Evolutionary conservation across 1,140 invertebrate genomes (phyloP), one percentile per base, ranked within the genome.

Genomic region (Caenorhabditis remanei): DNA sequence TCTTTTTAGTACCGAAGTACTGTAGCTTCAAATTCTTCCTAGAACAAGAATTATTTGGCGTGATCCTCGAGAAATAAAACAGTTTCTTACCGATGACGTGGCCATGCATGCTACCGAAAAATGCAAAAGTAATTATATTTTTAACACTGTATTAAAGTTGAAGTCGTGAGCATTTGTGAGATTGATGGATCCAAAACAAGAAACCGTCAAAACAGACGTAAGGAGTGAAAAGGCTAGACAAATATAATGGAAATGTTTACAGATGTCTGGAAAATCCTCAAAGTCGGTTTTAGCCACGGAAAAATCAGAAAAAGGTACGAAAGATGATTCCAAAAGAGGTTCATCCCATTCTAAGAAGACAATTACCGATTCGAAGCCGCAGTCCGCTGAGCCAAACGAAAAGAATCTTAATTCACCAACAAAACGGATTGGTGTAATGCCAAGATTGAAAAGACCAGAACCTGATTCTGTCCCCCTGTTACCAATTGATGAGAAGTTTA

Each of bases 401-500:
- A 79, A 50, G 11, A 79, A 50, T 0, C 2, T 79, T 9, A 5
- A 11, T 19, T 79, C 46, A 32, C 71, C 71, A 9, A 79, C 46
- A 21, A 79, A 79, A 24, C 71, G n/a, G 4, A 8, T 79, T 7
- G 46, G 71, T 50, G 71, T 79, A 46, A 50, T 79, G 71, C 71
- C 71, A 79, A 46, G 71, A 46, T 13, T 79, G 40, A 79, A 79
- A 14, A 40, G n/a, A 7, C 71, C 71, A 11, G 71, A 79, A 13
- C 71, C 46, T 24, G 40, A 41, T 50, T 79, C 71, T 50, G 19
- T 41, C 24, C 71, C 71, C 6, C 24, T 90, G 16, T 8, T 89
- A 2, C 56, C 67, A 21, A 67, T 86, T 14, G 88, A 87, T 46
- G 84, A 83, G 48, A 67, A 48, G 32, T 67, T 90, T 13, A 79